Evolutionary conservation across 2,888 invertebrate species (phyloP).

Genomic region (Melikaiella ostensackeni): DNA sequence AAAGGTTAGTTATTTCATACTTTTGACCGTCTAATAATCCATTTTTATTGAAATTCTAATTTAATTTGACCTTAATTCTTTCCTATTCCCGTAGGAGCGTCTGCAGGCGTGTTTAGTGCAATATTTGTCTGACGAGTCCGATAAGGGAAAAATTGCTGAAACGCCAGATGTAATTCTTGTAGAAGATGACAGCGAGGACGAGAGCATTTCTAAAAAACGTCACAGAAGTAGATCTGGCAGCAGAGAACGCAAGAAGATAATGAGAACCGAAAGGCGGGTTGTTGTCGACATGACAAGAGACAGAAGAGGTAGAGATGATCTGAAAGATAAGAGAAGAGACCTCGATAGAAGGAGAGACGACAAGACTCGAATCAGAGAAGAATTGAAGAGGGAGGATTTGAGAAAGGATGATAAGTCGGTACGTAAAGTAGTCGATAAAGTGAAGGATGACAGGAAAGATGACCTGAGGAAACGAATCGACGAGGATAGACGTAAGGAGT

Average conservation of each 20-base stretch:
- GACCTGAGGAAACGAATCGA: conserved; percentile 68
- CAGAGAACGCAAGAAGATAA: conserved; percentile 67
- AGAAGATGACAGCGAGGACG: conserved; percentile 83
- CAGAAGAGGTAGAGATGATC: conserved; percentile 62
- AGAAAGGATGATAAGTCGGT: conserved; percentile 75
- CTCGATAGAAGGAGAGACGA: conserved; percentile 69
- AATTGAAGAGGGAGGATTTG: conserved; percentile 77
- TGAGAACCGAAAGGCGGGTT: conserved; percentile 71
- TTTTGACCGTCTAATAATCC: neutral
- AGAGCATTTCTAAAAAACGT: conserved; percentile 75
- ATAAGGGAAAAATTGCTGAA: conserved; percentile 76
- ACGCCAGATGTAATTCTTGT: conserved; percentile 82
- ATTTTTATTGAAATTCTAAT: neutral
- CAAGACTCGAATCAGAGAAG: conserved; percentile 63
- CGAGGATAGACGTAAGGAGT: conserved; percentile 74
- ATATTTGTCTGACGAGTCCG: conserved; percentile 84
- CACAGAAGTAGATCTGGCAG: conserved; percentile 73
- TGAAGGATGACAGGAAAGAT: conserved; percentile 75
- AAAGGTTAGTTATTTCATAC: conserved; percentile 80
- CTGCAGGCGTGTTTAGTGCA: conserved; percentile 89
- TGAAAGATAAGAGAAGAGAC: conserved; percentile 67
- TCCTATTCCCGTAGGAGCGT: conserved; percentile 73
- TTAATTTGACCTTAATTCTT: neutral
- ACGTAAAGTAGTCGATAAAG: conserved; percentile 76
- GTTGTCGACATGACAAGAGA: conserved; percentile 72